Evolutionary conservation across 2,888 invertebrate species (phyloP).

Genomic region (Disparrhopalites patrizii): DNA sequence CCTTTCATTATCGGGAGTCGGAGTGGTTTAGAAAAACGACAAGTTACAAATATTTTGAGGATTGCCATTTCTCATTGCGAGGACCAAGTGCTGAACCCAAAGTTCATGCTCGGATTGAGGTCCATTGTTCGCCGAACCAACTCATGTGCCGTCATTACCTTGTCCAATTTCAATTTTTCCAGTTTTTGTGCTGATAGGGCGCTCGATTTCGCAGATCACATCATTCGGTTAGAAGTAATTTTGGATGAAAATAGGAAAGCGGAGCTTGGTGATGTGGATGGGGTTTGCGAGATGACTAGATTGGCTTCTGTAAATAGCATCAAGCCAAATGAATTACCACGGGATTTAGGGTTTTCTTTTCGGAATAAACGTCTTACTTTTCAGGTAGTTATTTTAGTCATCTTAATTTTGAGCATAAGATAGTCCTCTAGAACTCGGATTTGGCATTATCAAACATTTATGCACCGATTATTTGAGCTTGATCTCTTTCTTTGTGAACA

Average conservation of each 20-base stretch:
- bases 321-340: conserved; percentile 38
- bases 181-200: neutral
- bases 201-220: conserved; percentile 34
- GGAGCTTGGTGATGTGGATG: conserved; percentile 45
- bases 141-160: conserved; percentile 38
- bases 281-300: conserved; percentile 40
- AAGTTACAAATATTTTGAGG: conserved; percentile 32
- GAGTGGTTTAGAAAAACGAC: neutral
- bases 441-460: neutral
- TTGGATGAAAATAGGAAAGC: conserved; percentile 38
- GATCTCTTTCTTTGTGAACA: no score
- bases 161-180: conserved; percentile 28
- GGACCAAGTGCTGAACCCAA: conserved; percentile 28
- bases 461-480: no score
- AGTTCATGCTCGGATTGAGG: conserved; percentile 36
- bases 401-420: neutral
- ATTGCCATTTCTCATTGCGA: conserved; percentile 44
- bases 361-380: conserved; percentile 42
- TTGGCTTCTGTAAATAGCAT: conserved; percentile 37
- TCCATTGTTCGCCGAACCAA: conserved; percentile 39
- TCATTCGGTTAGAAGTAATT: conserved; percentile 38
- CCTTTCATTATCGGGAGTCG: conserved; percentile 12
- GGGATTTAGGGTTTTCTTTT: conserved; percentile 44
- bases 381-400: conserved; percentile 36
- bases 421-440: neutral